Evolutionary conservation across 2,888 invertebrate species (phyloP).

Genomic region (Corbicula japonica): DNA sequence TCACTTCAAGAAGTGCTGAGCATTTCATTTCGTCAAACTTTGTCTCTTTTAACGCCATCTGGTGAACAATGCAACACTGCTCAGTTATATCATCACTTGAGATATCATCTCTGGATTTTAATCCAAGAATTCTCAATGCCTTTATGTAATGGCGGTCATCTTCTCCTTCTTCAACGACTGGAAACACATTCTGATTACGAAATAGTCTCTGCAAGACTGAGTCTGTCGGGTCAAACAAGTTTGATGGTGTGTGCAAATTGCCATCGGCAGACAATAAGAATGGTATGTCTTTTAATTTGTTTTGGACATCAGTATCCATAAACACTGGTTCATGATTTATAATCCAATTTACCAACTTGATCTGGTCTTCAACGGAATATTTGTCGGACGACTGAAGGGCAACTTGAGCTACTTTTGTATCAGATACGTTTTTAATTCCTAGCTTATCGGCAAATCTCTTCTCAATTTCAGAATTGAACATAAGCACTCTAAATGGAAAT

Average conservation of each 20-base stretch:
- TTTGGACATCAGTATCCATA: neutral
- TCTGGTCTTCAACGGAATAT: neutral
- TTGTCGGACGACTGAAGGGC: neutral
- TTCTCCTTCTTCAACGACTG: too few species aligned
- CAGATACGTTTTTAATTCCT: neutral
- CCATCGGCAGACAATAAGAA: neutral
- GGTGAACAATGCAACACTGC: too few species aligned
- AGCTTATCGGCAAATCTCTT: neutral
- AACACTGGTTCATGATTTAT: neutral
- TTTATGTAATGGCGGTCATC: neutral
- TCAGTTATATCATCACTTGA: too few species aligned
- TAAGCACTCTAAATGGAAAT: neutral
- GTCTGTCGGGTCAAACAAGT: conserved; percentile 14
- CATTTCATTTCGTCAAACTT: too few species aligned
- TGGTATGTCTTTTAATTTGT: neutral
- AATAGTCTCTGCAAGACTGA: neutral
- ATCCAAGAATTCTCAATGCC: neutral
- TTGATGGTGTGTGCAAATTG: neutral
- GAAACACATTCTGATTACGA: neutral
- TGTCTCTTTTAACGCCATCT: too few species aligned
- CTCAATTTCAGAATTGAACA: neutral
- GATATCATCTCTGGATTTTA: too few species aligned
- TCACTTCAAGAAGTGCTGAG: too few species aligned
- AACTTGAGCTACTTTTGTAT: neutral
- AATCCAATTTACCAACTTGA: conserved; percentile 1